Conservation (phyloP, 2,888 invertebrate species). For the Nipponacmea schrenckii region DNA sequence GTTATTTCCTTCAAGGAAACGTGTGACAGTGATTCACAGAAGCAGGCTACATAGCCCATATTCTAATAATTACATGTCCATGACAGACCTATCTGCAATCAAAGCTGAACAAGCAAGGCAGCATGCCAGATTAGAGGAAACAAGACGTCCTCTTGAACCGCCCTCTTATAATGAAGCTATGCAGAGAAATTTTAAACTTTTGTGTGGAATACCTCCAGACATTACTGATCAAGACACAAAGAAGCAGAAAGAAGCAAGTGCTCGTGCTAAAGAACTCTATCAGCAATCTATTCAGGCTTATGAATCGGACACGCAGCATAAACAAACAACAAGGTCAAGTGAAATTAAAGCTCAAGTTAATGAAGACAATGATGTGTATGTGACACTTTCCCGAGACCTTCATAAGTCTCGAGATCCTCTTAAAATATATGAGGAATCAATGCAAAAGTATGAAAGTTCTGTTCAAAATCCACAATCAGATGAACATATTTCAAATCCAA, state of each 20-base stretch:
- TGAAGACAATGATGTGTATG: slow-evolving; percentile 31
- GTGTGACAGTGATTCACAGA: no score
- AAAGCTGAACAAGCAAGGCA: no score
- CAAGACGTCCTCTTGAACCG: slow-evolving; percentile 45
- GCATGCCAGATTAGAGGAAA: no score
- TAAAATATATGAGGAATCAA: slow-evolving; percentile 55
- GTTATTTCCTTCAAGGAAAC: no score
- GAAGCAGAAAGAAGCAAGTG: slow-evolving; percentile 51
- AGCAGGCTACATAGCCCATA: no score
- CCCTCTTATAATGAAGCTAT: slow-evolving; percentile 61
- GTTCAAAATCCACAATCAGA: slow-evolving; percentile 17
- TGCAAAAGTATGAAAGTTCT: slow-evolving; percentile 44
- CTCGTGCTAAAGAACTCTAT: slow-evolving; percentile 56
- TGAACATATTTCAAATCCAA: no score
- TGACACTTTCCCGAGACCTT: slow-evolving; percentile 33
- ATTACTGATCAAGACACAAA: slow-evolving; percentile 40
- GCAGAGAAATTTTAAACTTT: slow-evolving; percentile 47
- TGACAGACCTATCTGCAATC: no score
- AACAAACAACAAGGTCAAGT: slow-evolving; percentile 20
- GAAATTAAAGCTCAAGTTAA: slow-evolving; percentile 26
- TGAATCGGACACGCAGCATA: slow-evolving; percentile 31
- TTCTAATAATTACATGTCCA: no score
- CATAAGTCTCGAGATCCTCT: slow-evolving; percentile 40
- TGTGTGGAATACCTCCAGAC: slow-evolving; percentile 41
- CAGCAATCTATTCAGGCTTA: slow-evolving; percentile 49